Conservation (phyloP, 2,113 vertebrate species). For the Sylvietta virens region DNA sequence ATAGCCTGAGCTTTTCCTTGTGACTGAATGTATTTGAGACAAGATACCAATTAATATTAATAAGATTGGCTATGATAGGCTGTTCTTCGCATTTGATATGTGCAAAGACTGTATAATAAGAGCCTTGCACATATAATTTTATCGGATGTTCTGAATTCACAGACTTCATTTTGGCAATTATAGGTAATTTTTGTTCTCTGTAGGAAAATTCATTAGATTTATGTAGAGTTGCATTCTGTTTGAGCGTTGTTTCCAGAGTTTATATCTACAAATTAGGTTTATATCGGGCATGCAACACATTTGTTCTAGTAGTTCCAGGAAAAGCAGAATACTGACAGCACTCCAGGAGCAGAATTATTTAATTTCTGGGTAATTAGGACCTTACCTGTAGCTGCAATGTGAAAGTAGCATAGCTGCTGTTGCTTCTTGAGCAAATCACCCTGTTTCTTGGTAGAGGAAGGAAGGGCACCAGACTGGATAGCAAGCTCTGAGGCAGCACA, state of each 20-base stretch:
- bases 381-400: background rate
- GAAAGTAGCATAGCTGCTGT: background rate
- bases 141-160: background rate
- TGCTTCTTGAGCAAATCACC: background rate
- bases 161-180: background rate
- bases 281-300: background rate
- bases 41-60: background rate
- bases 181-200: background rate
- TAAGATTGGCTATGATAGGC: background rate
- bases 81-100: background rate
- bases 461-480: background rate
- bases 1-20: background rate
- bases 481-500: background rate
- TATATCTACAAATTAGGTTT: background rate
- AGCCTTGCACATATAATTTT: background rate
- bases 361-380: background rate
- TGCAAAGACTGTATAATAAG: background rate
- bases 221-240: background rate
- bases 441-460: background rate
- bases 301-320: background rate
- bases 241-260: background rate
- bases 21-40: background rate
- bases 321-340: background rate
- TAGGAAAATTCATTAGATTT: background rate
- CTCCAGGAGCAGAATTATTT: background rate